Base-by-base conservation (phyloP, 2,797 vertebrate species). In the Lagocephalus sceleratus region DNA sequence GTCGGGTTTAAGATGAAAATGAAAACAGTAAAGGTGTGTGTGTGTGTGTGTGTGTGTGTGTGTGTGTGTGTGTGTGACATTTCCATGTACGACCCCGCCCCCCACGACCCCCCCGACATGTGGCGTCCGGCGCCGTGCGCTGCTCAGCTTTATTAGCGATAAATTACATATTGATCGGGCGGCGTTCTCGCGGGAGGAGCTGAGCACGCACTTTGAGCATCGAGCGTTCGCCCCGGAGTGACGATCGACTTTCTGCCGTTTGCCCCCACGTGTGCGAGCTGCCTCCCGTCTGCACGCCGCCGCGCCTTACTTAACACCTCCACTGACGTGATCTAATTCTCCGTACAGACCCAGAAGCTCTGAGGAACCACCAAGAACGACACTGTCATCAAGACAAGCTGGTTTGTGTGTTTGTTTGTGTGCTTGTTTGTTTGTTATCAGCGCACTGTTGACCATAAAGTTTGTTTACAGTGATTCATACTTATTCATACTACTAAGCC, bases 101-200 rank as follows among this genome's bases (percentile, higher is more conserved):
- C 44, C 43, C 49, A 32, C 51, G 51, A 60, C 47, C 63, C 17
- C 44, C 43, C 41, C 60, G 32, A 43, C 60, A 49, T 19, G 52
- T 61, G 57, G 54, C 57, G 65, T 63, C 63, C 73, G 64, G 68
- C 68, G 45, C 10, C 2, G 47, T 65, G 67, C 63, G 20, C 32
- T 49, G 60, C 80, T 74, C 41, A 40, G 79, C 75, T 79, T 82
- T 73, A 82, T 75, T 16, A 49, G 26, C 47, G 52, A 86, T 86
- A 82, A 83, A 85, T 83, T 73, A 75, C 70, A 61, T 81, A 85
- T 86, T 65, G 81, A 86, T 85, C 50, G 20, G 3, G 9, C 22
- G 0, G 23, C 15, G 41, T 23, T 44, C 8, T 2, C 3, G 59
- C 57, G 63, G 63, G 69, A 61, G 20, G 48, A 19, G 59, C 71